phyloP scores from a whole-genome alignment of 2,888 invertebrate species.

The Agrochola litura region DNA sequence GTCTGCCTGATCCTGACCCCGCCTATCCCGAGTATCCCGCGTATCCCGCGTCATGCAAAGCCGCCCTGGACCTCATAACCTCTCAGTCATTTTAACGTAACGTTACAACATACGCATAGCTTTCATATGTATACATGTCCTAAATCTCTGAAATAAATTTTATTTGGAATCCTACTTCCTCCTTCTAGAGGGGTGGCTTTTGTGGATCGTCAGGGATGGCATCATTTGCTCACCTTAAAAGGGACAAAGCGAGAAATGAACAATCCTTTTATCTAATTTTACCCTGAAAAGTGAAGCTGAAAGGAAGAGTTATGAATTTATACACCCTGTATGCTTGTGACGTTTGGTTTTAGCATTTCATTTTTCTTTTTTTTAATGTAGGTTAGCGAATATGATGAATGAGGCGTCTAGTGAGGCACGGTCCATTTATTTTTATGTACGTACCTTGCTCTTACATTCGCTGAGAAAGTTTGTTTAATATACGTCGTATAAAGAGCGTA shows the following conservation, averaged over 20 bases:
- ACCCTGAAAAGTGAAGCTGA: slow-evolving; percentile 31
- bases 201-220: slow-evolving; percentile 29
- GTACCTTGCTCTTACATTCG: slow-evolving; percentile 38
- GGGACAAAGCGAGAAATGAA: slow-evolving; percentile 48
- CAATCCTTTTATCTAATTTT: slow-evolving; percentile 57
- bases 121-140: not conserved
- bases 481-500: slow-evolving; percentile 9
- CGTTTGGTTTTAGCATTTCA: slow-evolving; percentile 50
- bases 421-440: slow-evolving; percentile 46
- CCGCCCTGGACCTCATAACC: too few species aligned
- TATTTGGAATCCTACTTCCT: slow-evolving; percentile 18
- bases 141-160: slow-evolving; percentile 7
- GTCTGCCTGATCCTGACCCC: too few species aligned
- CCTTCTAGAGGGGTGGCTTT: slow-evolving; percentile 17
- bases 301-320: slow-evolving; percentile 51
- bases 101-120: not conserved
- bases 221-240: slow-evolving; percentile 43
- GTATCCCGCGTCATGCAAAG: too few species aligned
- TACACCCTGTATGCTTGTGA: slow-evolving; percentile 44
- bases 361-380: slow-evolving; percentile 56
- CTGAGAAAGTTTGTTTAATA: slow-evolving; percentile 48
- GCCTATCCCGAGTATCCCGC: too few species aligned
- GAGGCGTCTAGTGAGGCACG: slow-evolving; percentile 42
- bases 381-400: slow-evolving; percentile 60
- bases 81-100: too few species aligned